These are phyloP conservation scores for Nebria salina DNA, from an alignment of 2,888 invertebrate species.

Conservation along the genomic window DNA sequence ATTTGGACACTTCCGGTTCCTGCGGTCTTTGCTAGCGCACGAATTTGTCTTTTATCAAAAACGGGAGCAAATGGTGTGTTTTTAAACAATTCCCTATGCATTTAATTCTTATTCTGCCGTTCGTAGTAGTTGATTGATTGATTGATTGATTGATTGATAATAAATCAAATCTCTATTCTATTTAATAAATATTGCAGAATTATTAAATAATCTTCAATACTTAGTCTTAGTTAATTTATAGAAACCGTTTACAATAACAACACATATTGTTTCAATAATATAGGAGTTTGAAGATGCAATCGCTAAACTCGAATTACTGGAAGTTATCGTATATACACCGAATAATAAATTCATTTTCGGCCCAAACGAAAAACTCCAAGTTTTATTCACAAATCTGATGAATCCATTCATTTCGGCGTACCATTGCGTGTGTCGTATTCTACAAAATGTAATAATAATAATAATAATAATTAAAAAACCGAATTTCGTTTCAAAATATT, in stretches of 20 bases:
- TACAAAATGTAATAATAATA: slow-evolving; percentile 68
- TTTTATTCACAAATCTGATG: slow-evolving; percentile 69
- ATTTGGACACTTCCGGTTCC: slow-evolving; percentile 62
- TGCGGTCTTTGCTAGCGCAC: slow-evolving; percentile 68
- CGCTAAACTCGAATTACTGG: slow-evolving; percentile 55
- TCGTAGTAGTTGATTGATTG: no score
- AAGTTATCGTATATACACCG: slow-evolving; percentile 55
- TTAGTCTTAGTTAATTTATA: no score
- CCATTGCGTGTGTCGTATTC: slow-evolving; percentile 63
- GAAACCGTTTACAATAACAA: no score
- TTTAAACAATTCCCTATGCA: slow-evolving; percentile 26
- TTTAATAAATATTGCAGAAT: no score
- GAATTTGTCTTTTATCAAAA: slow-evolving; percentile 73
- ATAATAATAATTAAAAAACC: no score
- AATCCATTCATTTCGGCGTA: slow-evolving; percentile 73
- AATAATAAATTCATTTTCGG: slow-evolving; percentile 59
- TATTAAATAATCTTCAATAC: no score
- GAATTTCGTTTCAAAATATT: slow-evolving; percentile 39
- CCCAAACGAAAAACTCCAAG: slow-evolving; percentile 63
- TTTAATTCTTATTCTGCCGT: background rate
- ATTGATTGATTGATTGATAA: no score
- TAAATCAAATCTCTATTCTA: no score
- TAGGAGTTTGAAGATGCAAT: slow-evolving; percentile 64
- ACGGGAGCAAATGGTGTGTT: slow-evolving; percentile 64
- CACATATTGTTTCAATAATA: background rate